Evolutionary conservation across 2,888 invertebrate species (phyloP), one percentile per base, ranked within the genome.

Genomic region (Alviniconcha strummeri): DNA sequence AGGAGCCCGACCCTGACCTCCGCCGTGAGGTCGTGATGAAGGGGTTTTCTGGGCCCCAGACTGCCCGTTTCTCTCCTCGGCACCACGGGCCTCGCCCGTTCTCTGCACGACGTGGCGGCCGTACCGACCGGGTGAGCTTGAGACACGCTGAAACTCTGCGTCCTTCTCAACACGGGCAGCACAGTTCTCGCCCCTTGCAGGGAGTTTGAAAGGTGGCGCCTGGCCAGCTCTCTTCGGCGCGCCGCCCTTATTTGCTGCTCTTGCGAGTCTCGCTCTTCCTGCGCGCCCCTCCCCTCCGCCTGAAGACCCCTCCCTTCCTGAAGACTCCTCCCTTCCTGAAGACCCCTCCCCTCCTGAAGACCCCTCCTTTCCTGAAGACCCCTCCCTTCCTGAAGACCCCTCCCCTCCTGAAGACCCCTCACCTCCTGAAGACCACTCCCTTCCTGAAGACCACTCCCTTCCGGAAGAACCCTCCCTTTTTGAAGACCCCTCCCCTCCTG

Each of bases 141-240:
- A 7, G 82, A 64, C 69, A 69, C 82, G 19, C 67, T 82, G 36
- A 82, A 82, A 36, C 69, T 71, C 57, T 77, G 77, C 5, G 69
- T 82, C 71, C 57, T 77, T 77, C 82, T 75, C 71, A 82, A 55
- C 9, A 36, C 77, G 11, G 82, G 82, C 36, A 82, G 75, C 13
- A 82, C 19, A 13, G 77, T 82, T 69, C 54, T 76, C 19, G 76
- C n/a, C 19, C 76, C 82, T 69, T 67, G 60, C 54, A 82, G 36
- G 1, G 82, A 82, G n/a, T 82, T 69, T 13, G 82, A 82, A 64
- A 82, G 64, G 7, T 77, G 82, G 9, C 82, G 77, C n/a, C 82
- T 54, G 1, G 82, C 82, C 17, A 54, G 57, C 19, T 82, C 82
- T 57, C 77, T 52, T 67, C 75, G 67, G 4, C 80, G 67, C 5